These are phyloP conservation scores for Oscheius myriophilus DNA, from an alignment of 2,888 invertebrate genomes.

Conservation along the genomic window DNA sequence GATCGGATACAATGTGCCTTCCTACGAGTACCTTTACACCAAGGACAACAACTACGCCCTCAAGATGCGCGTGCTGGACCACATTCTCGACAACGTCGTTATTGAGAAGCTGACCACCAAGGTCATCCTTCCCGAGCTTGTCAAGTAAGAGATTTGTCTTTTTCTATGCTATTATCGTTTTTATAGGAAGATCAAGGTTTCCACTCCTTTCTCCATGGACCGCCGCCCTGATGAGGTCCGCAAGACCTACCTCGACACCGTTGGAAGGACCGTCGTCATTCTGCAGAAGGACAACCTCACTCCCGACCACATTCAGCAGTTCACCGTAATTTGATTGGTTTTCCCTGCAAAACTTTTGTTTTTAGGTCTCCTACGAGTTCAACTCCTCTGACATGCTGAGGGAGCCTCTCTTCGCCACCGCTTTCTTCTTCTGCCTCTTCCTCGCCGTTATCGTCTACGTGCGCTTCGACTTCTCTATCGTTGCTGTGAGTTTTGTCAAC, in stretches of 20 bases:
- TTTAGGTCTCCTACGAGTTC: slow-evolving; percentile 84
- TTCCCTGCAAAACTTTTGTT: slow-evolving; percentile 35
- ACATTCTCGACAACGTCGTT: slow-evolving; percentile 94
- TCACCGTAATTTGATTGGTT: slow-evolving; percentile 72
- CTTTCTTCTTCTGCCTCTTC: slow-evolving; percentile 89
- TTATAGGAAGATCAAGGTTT: slow-evolving; percentile 81
- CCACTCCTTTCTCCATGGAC: slow-evolving; percentile 83
- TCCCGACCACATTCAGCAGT: slow-evolving; percentile 94
- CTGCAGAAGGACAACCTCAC: slow-evolving; percentile 85
- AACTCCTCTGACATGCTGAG: slow-evolving; percentile 86
- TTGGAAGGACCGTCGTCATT: slow-evolving; percentile 89
- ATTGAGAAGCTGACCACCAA: slow-evolving; percentile 88
- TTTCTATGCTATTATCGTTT: slow-evolving; percentile 34
- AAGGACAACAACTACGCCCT: slow-evolving; percentile 78
- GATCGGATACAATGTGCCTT: slow-evolving; percentile 95
- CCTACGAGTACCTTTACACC: slow-evolving; percentile 91
- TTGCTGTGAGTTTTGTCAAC: slow-evolving; percentile 18
- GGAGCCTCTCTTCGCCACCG: slow-evolving; percentile 89
- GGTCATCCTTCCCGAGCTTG: slow-evolving; percentile 92
- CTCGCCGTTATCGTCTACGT: slow-evolving; percentile 90
- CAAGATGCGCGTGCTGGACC: slow-evolving; percentile 93
- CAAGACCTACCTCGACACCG: slow-evolving; percentile 92
- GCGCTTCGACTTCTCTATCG: slow-evolving; percentile 92
- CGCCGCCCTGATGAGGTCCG: slow-evolving; percentile 82
- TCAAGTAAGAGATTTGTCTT: slow-evolving; percentile 71